These are phyloP conservation scores for Myotis daubentonii DNA, from an alignment of 2,797 vertebrate species.

Conservation along the genomic window DNA sequence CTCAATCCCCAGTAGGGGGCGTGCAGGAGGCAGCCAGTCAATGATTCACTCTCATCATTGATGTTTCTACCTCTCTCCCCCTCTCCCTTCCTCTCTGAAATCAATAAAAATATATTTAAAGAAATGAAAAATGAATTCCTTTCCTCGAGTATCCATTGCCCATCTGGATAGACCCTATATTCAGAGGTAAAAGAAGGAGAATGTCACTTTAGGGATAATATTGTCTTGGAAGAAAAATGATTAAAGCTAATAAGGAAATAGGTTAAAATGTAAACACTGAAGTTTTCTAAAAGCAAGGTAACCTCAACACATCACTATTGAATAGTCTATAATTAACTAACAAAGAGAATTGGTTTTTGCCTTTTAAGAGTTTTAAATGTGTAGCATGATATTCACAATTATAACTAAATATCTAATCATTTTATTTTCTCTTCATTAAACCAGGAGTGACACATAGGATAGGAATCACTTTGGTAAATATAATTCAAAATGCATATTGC, in stretches of 20 bases:
- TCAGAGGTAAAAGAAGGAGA: conserved; percentile 3
- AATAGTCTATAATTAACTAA: conserved; percentile 11
- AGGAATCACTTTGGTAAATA: not conserved
- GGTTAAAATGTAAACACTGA: not conserved
- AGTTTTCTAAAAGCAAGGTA: not conserved
- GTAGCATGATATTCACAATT: not conserved
- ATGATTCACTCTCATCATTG: too few species aligned
- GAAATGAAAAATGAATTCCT: not conserved
- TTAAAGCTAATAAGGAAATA: conserved; percentile 31
- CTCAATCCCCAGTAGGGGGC: too few species aligned
- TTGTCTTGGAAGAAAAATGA: not conserved
- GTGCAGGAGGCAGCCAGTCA: too few species aligned
- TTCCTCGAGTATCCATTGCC: not conserved
- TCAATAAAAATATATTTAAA: too few species aligned
- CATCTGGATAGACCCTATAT: not conserved
- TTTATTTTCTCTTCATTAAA: conserved; percentile 21
- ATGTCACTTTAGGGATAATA: not conserved
- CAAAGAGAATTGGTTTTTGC: not conserved
- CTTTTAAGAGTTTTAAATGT: conserved; percentile 8
- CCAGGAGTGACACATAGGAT: not conserved
- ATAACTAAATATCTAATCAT: not conserved
- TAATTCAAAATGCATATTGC: not conserved
- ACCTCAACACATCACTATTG: not conserved
- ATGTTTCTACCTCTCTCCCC: too few species aligned
- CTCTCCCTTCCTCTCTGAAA: too few species aligned